These are phyloP conservation scores for Orthonyx spaldingii DNA, from an alignment of 2,113 vertebrate genomes.

Conservation along the genomic window DNA sequence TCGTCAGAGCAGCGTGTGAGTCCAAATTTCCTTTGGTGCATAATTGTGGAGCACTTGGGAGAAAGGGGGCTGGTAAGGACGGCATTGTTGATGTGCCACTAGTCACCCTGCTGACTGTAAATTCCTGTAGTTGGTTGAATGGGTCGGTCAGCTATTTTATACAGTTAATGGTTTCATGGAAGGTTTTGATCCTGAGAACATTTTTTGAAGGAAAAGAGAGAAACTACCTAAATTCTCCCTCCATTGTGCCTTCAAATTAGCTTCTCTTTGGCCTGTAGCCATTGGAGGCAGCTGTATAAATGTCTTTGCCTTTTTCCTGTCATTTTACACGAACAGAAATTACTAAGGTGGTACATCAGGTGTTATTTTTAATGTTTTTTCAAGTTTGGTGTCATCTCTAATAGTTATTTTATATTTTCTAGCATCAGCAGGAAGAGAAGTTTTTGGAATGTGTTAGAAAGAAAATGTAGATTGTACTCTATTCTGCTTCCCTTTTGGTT, in stretches of 20 bases:
- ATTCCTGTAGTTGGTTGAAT: neutral
- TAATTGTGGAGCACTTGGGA: neutral
- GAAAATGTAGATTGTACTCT: neutral
- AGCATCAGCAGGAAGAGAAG: neutral
- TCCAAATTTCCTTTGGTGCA: neutral
- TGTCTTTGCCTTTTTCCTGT: neutral
- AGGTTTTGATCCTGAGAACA: neutral
- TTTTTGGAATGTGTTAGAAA: neutral
- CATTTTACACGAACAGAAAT: neutral
- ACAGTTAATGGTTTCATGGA: neutral
- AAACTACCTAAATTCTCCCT: neutral
- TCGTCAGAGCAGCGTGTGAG: neutral
- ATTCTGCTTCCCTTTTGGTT: neutral
- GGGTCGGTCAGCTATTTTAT: neutral
- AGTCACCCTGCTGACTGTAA: neutral
- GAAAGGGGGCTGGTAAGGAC: neutral
- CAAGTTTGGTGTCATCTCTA: neutral
- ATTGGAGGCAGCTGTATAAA: neutral
- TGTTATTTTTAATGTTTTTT: neutral
- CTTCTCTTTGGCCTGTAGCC: neutral
- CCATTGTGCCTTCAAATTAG: neutral
- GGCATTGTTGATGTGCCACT: neutral
- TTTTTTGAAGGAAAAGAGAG: neutral
- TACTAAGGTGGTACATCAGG: neutral
- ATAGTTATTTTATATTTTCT: neutral